Base-by-base conservation (phyloP, 1,140 invertebrate genomes). In the Cryptotermes secundus region DNA sequence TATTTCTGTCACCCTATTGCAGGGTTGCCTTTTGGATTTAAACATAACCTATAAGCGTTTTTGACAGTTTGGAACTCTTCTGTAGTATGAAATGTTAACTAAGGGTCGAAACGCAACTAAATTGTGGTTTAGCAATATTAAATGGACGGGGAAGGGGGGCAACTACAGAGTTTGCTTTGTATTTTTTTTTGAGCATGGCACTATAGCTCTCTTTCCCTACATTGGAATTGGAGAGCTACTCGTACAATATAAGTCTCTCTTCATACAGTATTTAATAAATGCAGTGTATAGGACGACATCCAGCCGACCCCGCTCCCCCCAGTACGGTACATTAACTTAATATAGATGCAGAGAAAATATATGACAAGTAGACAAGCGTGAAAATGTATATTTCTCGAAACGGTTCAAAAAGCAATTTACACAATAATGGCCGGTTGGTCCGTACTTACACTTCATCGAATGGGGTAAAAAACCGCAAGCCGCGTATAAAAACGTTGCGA, bases 321-420 rank as follows among this genome's bases (percentile, higher is more conserved):
- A 16, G 59, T 31, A 72, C 31, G 59, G 1, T 31, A 72, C 59
- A 72, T 72, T 72, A 72, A 72, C 26, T 72, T 72, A 72, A 72
- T 72, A 72, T 14, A 72, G 59, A 72, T 26, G 59, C 31, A 72
- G 26, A 72, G n/a, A 72, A 72, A 72, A 72, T 72, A 72, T 72
- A 72, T 72, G 59, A 72, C 59, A 72, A 72, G 59, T n/a, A 72
- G 59, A 72, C 59, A n/a, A 72, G 59, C 59, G 59, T 72, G 59
- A 72, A 72, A 72, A 72, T 72, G 59, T 72, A 72, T 72, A 31
- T 65, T 72, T 49, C 31, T 72, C 26, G 59, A 72, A 72, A 72
- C 59, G 59, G 59, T 72, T 72, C 59, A n/a, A 72, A 72, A 72
- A 72, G 59, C 59, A 72, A 59, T 72, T 72, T 72, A 72, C 59